Evolutionary conservation across 2,888 invertebrate species (phyloP).

Genomic region (Odontocerum albicorne): DNA sequence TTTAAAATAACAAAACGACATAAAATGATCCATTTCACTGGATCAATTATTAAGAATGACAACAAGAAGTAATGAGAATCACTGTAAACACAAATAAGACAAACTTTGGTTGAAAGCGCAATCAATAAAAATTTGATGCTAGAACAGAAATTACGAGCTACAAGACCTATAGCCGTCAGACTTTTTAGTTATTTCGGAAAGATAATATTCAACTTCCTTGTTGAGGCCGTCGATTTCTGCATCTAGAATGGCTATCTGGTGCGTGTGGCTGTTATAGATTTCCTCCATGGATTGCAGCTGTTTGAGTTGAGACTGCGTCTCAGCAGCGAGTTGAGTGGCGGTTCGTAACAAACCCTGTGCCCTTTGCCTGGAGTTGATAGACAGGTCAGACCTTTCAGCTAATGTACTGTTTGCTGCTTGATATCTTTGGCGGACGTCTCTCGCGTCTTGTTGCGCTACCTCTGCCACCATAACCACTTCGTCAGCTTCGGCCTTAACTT

Average conservation of each 20-base stretch:
- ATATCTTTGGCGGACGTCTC: constrained; percentile 67
- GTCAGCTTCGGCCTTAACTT: constrained; percentile 75
- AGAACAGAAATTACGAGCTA: constrained; percentile 19
- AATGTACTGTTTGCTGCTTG: constrained; percentile 71
- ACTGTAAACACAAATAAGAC: neutral
- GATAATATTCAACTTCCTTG: constrained; percentile 64
- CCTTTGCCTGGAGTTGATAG: constrained; percentile 75
- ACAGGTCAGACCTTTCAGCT: constrained; percentile 71
- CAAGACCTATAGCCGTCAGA: constrained; percentile 66
- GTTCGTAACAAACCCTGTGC: constrained; percentile 77
- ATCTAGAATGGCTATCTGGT: constrained; percentile 60
- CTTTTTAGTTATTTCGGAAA: constrained; percentile 62
- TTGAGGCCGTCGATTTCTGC: constrained; percentile 64
- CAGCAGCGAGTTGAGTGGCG: constrained; percentile 81
- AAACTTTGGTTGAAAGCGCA: constrained; percentile 10
- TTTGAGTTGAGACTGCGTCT: constrained; percentile 72
- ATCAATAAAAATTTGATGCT: neutral
- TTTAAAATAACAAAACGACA: constrained; percentile 4
- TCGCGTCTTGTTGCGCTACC: constrained; percentile 66
- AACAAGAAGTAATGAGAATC: too few species aligned
- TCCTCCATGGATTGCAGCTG: constrained; percentile 72
- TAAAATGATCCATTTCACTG: constrained; percentile 5
- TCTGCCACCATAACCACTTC: constrained; percentile 73
- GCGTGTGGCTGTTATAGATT: constrained; percentile 67
- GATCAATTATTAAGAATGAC: too few species aligned